Percentiles rank a stretch among this genome's conserved stretches.
Evolutionary conservation across 2,888 invertebrate species (phyloP).

Genomic region (Acanthosepion lycidas): DNA sequence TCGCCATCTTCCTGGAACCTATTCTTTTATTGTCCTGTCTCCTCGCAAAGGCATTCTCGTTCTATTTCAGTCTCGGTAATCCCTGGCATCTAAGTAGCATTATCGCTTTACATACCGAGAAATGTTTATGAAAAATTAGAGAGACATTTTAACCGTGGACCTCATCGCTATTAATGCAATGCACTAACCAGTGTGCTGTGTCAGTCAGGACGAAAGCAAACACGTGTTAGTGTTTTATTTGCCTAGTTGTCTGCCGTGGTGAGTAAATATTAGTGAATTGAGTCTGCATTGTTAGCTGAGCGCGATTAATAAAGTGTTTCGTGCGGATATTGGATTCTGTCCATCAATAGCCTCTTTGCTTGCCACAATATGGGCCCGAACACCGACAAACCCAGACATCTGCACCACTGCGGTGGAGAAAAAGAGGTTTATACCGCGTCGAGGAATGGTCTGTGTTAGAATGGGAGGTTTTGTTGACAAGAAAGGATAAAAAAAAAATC

Average conservation of each 20-base stretch:
- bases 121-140: too few relatives aligned
- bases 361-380: not conserved
- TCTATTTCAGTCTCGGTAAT: too few relatives aligned
- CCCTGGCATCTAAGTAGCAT: too few relatives aligned
- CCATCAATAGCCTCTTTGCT: not conserved
- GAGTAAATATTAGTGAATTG: not conserved
- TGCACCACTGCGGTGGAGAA: not conserved
- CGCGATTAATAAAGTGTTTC: constrained; percentile 33
- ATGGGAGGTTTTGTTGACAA: not conserved
- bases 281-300: not conserved
- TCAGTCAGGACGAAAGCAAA: not conserved
- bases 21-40: too few relatives aligned
- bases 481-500: not conserved
- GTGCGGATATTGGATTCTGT: constrained; percentile 4
- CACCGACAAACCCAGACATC: not conserved
- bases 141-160: not conserved
- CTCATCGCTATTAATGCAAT: not conserved
- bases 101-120: too few relatives aligned
- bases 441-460: not conserved
- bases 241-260: not conserved
- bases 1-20: too few relatives aligned
- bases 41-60: too few relatives aligned
- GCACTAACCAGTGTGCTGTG: not conserved
- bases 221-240: not conserved
- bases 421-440: not conserved